These are phyloP conservation scores for Sinocyclocheilus anshuiensis DNA, from an alignment of 2,113 vertebrate species.

Conservation along the genomic window DNA sequence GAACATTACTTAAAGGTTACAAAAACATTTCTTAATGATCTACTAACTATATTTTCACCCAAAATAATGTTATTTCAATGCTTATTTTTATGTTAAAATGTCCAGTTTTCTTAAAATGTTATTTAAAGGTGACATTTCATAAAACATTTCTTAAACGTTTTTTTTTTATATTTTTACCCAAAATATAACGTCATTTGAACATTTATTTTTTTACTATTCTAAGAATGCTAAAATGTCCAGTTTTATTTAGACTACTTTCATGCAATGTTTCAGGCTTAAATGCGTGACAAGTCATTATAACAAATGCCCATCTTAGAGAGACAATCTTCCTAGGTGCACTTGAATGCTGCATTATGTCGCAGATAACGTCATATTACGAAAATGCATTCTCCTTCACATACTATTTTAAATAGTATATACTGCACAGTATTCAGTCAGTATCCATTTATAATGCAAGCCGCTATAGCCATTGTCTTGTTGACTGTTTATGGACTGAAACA, in stretches of 20 bases:
- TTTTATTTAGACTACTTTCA: neutral
- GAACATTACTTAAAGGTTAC: too few relatives aligned
- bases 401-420: neutral
- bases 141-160: too few relatives aligned
- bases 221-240: too few relatives aligned
- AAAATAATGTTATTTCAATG: too few relatives aligned
- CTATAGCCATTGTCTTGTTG: neutral
- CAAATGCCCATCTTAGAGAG: neutral
- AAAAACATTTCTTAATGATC: too few relatives aligned
- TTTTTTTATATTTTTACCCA: too few relatives aligned
- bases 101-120: too few relatives aligned
- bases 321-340: neutral
- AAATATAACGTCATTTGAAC: too few relatives aligned
- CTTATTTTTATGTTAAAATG: too few relatives aligned
- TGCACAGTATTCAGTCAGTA: neutral
- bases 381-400: neutral
- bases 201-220: too few relatives aligned
- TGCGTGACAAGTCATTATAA: neutral
- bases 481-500: neutral
- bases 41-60: too few relatives aligned
- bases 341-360: neutral
- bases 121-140: too few relatives aligned
- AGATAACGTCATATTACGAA: neutral
- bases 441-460: neutral
- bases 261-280: neutral